Base-by-base conservation (phyloP, 2,113 vertebrate genomes). In the Tupaia tana region DNA sequence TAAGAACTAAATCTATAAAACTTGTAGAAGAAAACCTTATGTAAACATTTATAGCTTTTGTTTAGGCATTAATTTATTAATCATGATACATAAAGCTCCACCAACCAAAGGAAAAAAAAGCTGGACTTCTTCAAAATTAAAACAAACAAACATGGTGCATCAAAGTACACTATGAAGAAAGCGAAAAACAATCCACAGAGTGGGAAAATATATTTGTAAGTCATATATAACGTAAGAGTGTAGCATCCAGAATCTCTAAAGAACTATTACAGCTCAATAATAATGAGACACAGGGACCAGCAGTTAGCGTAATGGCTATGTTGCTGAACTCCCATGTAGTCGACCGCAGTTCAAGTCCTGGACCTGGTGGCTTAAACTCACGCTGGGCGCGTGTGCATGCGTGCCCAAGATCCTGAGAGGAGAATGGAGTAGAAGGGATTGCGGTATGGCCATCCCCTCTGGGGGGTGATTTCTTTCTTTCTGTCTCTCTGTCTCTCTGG, bases 21-120 rank as follows among this genome's bases (percentile, higher is more conserved):
- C 9, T 58, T 12, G 80, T 70, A 89, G 31, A 93, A 74, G 58
- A 94, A 81, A 79, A 43, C 29, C 5, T 22, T 43, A 4, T 86
- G 24, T 93, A 54, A 25, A 52, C 92, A 78, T 91, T 78, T 54
- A 24, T 91, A 61, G 80, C 59, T 29, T 93, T 67, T 22, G 10
- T 83, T 79, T 87, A 86, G 58, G 61, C 64, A 71, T 4, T 96
- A 70, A 83, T 59, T 80, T 91, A 27, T 90, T 90, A 93, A n/a
- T 67, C 31, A 4, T 64, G 34, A 75, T 7, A 56, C 20, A 15
- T 69, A 78, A 92, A 86, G 8, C 9, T 74, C 20, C 91, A 43
- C 15, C 7, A 84, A 24, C 3, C 16, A 25, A 89, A 69, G 22
- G 63, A 79, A 84, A 79, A 67, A 73, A 75, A 73, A 85, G 24